phyloP scores from a whole-genome alignment of 2,888 invertebrate genomes.

The Dasysyrphus tricinctus region DNA sequence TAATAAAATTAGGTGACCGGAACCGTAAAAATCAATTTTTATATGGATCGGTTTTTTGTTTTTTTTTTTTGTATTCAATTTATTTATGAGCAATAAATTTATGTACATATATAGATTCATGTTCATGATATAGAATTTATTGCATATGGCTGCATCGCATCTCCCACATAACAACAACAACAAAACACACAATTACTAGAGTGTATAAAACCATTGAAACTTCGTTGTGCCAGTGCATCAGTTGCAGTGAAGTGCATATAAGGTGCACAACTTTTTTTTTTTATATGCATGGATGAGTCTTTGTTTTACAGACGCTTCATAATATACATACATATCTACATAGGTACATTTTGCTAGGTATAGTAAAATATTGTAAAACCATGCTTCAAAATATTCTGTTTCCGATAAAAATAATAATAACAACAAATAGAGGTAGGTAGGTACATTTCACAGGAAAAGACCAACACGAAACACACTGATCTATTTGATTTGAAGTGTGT shows the following conservation, averaged over 20 bases:
- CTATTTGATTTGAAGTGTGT: constrained; percentile 8
- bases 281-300: constrained; percentile 36
- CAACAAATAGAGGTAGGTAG: neutral
- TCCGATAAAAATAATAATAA: constrained; percentile 29
- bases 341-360: too few relatives aligned
- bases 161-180: neutral
- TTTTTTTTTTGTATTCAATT: constrained; percentile 9
- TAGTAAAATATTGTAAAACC: constrained; percentile 5
- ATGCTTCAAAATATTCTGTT: constrained; percentile 35
- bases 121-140: constrained; percentile 24
- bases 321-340: neutral
- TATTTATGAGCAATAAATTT: constrained; percentile 35
- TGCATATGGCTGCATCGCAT: neutral
- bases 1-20: constrained; percentile 30
- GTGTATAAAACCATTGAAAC: constrained; percentile 13
- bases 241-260: constrained; percentile 17
- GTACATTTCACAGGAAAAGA: constrained; percentile 17
- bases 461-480: constrained; percentile 11
- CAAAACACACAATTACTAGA: constrained; percentile 5
- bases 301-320: constrained; percentile 21
- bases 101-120: constrained; percentile 27
- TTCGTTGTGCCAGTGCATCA: neutral
- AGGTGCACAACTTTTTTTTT: constrained; percentile 18
- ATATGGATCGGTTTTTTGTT: neutral
- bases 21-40: constrained; percentile 24